These are phyloP conservation scores for Ciconia nigra DNA, from an alignment of 2,797 vertebrate species.

Conservation along the genomic window DNA sequence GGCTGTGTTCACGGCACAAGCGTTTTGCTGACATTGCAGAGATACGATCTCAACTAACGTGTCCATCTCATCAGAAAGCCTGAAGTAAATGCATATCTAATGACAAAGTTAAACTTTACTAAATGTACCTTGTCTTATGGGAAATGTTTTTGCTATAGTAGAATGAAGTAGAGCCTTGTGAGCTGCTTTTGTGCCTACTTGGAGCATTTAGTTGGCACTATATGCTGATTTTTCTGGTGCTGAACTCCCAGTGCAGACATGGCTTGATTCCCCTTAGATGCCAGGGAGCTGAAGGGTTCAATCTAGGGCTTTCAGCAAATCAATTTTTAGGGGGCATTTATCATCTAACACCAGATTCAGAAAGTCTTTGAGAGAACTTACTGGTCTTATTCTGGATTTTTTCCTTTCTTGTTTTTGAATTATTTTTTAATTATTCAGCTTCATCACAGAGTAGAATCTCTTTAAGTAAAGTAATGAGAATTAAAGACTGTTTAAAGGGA, in stretches of 20 bases:
- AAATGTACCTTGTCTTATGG: background rate
- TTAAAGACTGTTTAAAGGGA: background rate
- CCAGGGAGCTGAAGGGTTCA: background rate
- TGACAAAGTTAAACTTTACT: background rate
- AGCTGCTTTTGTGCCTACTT: background rate
- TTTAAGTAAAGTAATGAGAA: background rate
- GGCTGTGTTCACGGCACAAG: background rate
- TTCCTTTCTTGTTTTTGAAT: background rate
- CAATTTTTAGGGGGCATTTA: background rate
- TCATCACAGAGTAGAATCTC: background rate
- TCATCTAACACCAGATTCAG: background rate
- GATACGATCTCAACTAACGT: rapidly evolving
- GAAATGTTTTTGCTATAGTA: background rate
- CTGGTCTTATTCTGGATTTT: background rate
- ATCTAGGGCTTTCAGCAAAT: background rate
- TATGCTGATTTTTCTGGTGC: background rate
- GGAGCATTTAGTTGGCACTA: background rate
- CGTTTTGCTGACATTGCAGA: background rate
- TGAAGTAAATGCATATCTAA: background rate
- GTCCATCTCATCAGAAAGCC: background rate
- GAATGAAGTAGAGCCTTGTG: background rate
- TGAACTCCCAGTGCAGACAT: background rate
- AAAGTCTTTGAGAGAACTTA: background rate
- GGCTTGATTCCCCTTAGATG: background rate
- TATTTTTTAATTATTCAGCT: background rate